Conservation (phyloP, 2,888 invertebrate species). For the Dioctria rufipes region DNA sequence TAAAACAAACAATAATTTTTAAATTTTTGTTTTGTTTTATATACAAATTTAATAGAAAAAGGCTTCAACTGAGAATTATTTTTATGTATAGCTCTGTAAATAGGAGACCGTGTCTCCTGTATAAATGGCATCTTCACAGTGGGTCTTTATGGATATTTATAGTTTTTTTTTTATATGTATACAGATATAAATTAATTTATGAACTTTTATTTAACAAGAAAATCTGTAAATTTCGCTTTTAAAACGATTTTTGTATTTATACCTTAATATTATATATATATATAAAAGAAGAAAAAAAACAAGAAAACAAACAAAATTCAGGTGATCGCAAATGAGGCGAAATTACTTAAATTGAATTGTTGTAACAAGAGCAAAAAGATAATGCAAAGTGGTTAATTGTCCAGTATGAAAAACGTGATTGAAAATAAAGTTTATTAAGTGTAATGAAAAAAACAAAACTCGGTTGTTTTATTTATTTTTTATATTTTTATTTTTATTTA, state of each 20-base stretch:
- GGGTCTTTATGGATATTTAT: conserved; percentile 18
- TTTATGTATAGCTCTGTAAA: conserved; percentile 32
- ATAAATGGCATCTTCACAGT: conserved; percentile 3
- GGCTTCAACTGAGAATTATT: conserved; percentile 9
- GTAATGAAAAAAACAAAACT: conserved; percentile 16
- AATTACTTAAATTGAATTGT: conserved; percentile 26
- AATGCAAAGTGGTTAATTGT: conserved; percentile 5
- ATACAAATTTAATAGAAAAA: not conserved
- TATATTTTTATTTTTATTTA: not conserved
- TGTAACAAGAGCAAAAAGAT: conserved; percentile 9
- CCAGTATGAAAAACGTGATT: conserved; percentile 47
- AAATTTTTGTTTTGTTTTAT: conserved; percentile 24
- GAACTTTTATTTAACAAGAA: conserved; percentile 35
- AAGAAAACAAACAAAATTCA: conserved; percentile 7
- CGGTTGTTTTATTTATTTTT: not conserved
- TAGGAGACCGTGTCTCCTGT: not conserved
- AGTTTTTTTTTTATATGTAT: conserved; percentile 29
- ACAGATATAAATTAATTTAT: conserved; percentile 27
- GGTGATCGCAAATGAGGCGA: not conserved
- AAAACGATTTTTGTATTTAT: conserved; percentile 45
- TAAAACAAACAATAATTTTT: not conserved
- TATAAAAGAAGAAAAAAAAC: no score
- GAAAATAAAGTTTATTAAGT: conserved; percentile 52
- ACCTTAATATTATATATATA: conserved; percentile 16
- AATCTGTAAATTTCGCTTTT: conserved; percentile 47